Evolutionary conservation across 2,888 invertebrate species (phyloP), one percentile per base, ranked within the genome.

Genomic region (Julus scandinavius): DNA sequence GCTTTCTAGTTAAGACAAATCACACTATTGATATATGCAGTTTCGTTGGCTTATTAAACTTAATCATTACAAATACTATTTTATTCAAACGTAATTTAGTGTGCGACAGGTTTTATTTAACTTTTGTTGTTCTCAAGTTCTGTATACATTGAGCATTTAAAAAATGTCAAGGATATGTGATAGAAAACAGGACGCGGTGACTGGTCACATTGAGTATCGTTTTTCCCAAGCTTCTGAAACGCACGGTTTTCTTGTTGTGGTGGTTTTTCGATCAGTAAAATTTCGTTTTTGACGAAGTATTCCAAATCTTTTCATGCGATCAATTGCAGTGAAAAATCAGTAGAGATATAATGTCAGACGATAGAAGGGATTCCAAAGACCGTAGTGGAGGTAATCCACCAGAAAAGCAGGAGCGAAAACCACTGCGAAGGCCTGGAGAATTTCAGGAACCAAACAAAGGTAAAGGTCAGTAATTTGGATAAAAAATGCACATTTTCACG

Each of bases 341-440:
- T 54, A 54, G 54, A 45, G 45, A 11, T 54, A 54, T 54, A 87
- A 87, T 87, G 87, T 87, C 87, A n/a, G 87, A 87, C 87, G 87
- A 87, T 58, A 63, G 41, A 58, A 58, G 63, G 15, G 58, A 58
- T 20, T 54, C 54, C 20, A 87, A 41, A 20, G 87, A 50, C n/a
- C 54, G 87, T 15, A 50, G 58, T 9, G 54, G 87, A 17, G 29
- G 20, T 15, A 20, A 29, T 49, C 58, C 58, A 17, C 29, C 20
- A 15, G 86, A 86, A 13, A 86, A 83, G 11, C 86, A 13, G 15
- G 86, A 86, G 13, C 41, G 86, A 5, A 38, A 86, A 49, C 86
- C 86, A 86, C 49, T 86, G 49, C 41, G 86, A 45, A 40, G 86
- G 49, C 86, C 86, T 86, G 45, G 45, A 3, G 86, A 49, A 54